Evolutionary conservation across 2,888 invertebrate species (phyloP).

Genomic region (Electrophaes corylata): DNA sequence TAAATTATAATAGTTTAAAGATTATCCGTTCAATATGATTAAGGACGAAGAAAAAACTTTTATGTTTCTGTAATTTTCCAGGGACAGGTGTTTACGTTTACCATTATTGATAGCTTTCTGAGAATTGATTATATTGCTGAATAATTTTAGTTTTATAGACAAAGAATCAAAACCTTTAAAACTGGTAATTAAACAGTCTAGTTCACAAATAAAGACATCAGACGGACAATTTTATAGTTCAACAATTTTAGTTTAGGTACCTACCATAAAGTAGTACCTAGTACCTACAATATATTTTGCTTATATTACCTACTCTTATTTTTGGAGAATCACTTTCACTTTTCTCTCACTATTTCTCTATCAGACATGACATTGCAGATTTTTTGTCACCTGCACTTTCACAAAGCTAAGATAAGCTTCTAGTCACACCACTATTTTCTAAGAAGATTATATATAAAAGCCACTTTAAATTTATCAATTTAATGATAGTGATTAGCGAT

Average conservation of each 20-base stretch:
- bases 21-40: conserved; percentile 1
- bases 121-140: conserved; percentile 21
- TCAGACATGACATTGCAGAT: conserved; percentile 12
- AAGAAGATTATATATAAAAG: background rate
- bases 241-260: conserved; percentile 4
- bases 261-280: background rate
- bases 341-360: conserved; percentile 19
- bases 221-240: conserved; percentile 10
- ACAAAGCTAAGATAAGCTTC: background rate
- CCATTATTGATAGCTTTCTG: conserved; percentile 24
- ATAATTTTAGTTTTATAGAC: conserved; percentile 26
- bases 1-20: background rate
- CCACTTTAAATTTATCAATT: background rate
- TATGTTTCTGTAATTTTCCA: conserved; percentile 21
- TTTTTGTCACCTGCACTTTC: conserved; percentile 35
- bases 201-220: conserved; percentile 20
- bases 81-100: conserved; percentile 19
- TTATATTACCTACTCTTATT: background rate
- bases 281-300: background rate
- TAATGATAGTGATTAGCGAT: conserved; percentile 8
- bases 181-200: conserved; percentile 20
- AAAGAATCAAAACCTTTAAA: conserved; percentile 20
- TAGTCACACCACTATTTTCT: conserved; percentile 3
- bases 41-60: conserved; percentile 15
- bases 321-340: conserved; percentile 40